These are phyloP conservation scores for Gobiocypris rarus DNA, from an alignment of 2,113 vertebrate genomes.

Conservation along the genomic window DNA sequence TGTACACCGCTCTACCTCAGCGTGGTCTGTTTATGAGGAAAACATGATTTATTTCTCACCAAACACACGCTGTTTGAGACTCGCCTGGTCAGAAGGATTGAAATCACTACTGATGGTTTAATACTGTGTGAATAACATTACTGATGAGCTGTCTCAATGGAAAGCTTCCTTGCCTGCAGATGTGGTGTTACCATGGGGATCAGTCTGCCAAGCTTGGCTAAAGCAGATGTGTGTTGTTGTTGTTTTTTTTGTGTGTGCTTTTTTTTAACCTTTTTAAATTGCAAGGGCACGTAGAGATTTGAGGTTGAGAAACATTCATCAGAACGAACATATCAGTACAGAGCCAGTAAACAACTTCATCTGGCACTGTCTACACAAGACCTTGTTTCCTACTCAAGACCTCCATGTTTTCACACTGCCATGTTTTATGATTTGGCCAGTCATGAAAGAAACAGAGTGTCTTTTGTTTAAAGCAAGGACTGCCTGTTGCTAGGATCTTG, in stretches of 20 bases:
- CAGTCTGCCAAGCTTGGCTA: constrained; percentile 38
- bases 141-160: constrained; percentile 56
- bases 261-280: constrained; percentile 41
- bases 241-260: not conserved
- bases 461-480: not conserved
- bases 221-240: not conserved
- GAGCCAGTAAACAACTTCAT: not conserved
- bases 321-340: constrained; percentile 22
- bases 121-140: constrained; percentile 57
- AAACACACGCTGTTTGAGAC: constrained; percentile 8
- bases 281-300: constrained; percentile 32
- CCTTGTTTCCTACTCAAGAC: not conserved
- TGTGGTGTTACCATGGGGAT: constrained; percentile 58
- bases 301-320: constrained; percentile 2
- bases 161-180: constrained; percentile 54
- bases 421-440: not conserved
- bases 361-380: not conserved
- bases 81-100: constrained; percentile 18
- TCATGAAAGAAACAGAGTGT: constrained; percentile 1
- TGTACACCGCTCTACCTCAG: constrained; percentile 1
- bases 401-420: not conserved
- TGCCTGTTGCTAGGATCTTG: not conserved
- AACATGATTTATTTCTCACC: not conserved
- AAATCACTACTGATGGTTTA: constrained; percentile 44
- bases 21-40: constrained; percentile 17